phyloP scores from a whole-genome alignment of 2,888 invertebrate species.

The Perizoma flavofasciatum region DNA sequence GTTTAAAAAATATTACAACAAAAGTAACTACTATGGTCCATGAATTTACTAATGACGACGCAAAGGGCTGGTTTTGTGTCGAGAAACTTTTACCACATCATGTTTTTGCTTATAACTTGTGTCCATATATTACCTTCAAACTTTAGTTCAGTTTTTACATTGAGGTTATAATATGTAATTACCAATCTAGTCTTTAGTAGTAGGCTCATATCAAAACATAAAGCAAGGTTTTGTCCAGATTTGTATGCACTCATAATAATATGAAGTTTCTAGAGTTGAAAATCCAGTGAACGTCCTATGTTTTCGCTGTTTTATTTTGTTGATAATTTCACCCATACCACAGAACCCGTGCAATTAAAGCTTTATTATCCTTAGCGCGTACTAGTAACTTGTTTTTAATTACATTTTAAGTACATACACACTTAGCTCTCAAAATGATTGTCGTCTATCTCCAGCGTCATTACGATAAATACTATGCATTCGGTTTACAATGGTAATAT shows the following conservation, averaged over 20 bases:
- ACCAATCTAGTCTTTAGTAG: no score
- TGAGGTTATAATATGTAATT: no score
- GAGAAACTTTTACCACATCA: no score
- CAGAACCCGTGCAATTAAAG: conserved; percentile 62
- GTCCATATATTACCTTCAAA: no score
- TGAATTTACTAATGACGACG: no score
- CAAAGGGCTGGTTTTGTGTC: no score
- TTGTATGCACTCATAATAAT: not conserved
- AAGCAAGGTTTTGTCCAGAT: not conserved
- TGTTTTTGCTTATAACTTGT: no score
- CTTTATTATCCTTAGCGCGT: conserved; percentile 62
- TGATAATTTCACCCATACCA: conserved; percentile 49
- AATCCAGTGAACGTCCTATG: conserved; percentile 30
- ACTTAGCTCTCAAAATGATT: conserved; percentile 53
- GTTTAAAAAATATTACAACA: conserved; percentile 1
- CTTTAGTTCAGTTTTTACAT: no score
- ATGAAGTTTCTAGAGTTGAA: conserved; percentile 33
- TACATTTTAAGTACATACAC: conserved; percentile 65
- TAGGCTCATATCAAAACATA: no score
- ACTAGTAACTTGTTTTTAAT: conserved; percentile 71
- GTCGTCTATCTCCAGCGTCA: conserved; percentile 51
- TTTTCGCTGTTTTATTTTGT: conserved; percentile 48
- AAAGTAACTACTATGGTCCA: no score
- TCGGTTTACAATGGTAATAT: conserved; percentile 38
- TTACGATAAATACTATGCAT: conserved; percentile 48